Percentiles rank a stretch among this genome's conserved stretches.
Conservation (phyloP, 2,888 invertebrate species). For the Dasypolia templi region DNA sequence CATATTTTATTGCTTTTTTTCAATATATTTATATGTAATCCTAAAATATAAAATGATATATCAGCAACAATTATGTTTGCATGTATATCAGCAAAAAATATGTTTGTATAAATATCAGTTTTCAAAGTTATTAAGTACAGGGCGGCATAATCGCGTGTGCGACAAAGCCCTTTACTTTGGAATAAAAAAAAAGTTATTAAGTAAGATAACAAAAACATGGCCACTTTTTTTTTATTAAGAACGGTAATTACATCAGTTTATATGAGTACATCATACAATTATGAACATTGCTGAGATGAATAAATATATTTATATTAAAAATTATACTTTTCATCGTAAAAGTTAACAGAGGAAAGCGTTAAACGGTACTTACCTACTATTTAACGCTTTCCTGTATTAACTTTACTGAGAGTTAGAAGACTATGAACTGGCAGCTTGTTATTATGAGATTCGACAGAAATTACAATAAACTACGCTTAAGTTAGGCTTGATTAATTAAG, state of each 20-base stretch:
- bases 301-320: neutral
- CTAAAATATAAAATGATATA: neutral
- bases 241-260: neutral
- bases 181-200: too few relatives aligned
- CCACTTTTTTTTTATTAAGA: neutral
- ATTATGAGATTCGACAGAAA: neutral
- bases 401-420: neutral
- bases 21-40: too few relatives aligned
- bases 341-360: neutral
- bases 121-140: too few relatives aligned
- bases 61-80: neutral
- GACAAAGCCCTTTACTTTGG: too few relatives aligned
- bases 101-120: too few relatives aligned
- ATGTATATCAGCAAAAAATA: neutral
- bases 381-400: too few relatives aligned
- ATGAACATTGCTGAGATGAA: conserved; percentile 2
- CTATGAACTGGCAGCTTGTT: neutral
- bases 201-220: conserved; percentile 1
- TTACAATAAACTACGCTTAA: neutral
- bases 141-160: too few relatives aligned
- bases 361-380: neutral
- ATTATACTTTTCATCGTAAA: conserved; percentile 18
- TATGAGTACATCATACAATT: too few relatives aligned
- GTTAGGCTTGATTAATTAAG: neutral
- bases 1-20: too few relatives aligned